Evolutionary conservation across 2,113 vertebrate species (phyloP).

Genomic region (Parotia lawesii): DNA sequence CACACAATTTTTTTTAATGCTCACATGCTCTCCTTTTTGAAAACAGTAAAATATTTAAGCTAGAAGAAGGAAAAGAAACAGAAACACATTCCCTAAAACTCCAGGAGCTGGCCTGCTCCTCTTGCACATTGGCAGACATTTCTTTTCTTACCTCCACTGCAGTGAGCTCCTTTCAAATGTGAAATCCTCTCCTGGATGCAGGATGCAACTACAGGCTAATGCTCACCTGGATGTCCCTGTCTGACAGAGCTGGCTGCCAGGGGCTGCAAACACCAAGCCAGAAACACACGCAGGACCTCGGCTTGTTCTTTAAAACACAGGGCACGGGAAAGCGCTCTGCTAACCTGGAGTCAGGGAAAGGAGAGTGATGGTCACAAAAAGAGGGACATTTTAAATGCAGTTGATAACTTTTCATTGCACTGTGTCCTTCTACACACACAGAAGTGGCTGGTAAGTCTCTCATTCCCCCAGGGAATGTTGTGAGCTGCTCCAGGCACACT

Average conservation of each 20-base stretch:
- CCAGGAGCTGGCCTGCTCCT: not conserved
- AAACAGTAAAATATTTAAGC: not conserved
- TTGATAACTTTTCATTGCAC: not conserved
- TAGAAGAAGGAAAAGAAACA: not conserved
- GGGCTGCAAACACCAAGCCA: not conserved
- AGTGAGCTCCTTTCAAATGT: not conserved
- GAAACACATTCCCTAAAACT: not conserved
- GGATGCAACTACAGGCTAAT: not conserved
- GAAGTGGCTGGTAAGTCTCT: not conserved
- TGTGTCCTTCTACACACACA: not conserved
- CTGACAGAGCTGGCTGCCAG: not conserved
- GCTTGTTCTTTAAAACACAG: not conserved
- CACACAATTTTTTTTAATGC: not conserved
- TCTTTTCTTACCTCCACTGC: not conserved
- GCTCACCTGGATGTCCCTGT: not conserved
- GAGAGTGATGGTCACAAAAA: not conserved
- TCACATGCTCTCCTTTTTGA: not conserved
- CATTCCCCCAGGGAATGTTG: not conserved
- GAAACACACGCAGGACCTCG: rapidly evolving
- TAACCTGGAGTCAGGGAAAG: not conserved
- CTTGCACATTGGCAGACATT: not conserved
- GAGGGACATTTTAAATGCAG: not conserved
- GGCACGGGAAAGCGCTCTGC: rapidly evolving
- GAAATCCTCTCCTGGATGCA: not conserved
- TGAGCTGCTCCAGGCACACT: not conserved